These are phyloP conservation scores for Halichondria panicea DNA, from an alignment of 37 sponge, comb jelly and placozoan species.

Conservation along the genomic window DNA sequence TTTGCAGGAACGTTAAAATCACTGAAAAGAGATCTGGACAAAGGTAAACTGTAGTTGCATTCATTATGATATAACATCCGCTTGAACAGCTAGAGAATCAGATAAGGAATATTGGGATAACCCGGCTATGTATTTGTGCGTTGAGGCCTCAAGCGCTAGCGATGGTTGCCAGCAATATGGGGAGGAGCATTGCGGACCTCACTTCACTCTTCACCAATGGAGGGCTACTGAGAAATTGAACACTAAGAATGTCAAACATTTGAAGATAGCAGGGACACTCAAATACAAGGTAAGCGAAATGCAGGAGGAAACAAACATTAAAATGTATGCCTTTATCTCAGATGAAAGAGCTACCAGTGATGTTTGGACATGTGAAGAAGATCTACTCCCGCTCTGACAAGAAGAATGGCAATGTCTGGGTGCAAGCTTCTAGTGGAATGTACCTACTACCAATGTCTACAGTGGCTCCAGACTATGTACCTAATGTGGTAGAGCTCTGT, in stretches of 20 bases:
- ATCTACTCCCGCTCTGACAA: constrained; percentile 15
- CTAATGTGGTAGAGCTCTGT: background rate
- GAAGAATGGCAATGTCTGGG: constrained; percentile 22
- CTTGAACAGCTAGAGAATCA: constrained; percentile 11
- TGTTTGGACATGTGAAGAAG: constrained; percentile 77
- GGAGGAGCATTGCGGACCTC: constrained; percentile 25
- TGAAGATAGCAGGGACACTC: constrained; percentile 64
- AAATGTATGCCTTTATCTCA: constrained; percentile 13
- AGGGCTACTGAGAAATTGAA: constrained; percentile 50
- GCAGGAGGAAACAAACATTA: no score
- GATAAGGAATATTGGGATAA: constrained; percentile 68
- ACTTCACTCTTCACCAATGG: constrained; percentile 59
- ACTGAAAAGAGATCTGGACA: constrained; percentile 4
- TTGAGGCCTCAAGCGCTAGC: no score
- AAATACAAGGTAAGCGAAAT: constrained; percentile 36
- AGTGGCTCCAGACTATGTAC: constrained; percentile 22
- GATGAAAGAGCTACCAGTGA: constrained; percentile 60
- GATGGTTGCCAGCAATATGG: constrained; percentile 43
- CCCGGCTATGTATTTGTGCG: no score
- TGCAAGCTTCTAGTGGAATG: constrained; percentile 83
- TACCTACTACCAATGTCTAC: constrained; percentile 16
- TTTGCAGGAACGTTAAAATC: constrained; percentile 13
- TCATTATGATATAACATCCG: background rate
- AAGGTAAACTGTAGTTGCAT: background rate
- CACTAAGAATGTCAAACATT: constrained; percentile 8